phyloP scores from a whole-genome alignment of 2,797 vertebrate species.

The Lithobates sylvaticus region DNA sequence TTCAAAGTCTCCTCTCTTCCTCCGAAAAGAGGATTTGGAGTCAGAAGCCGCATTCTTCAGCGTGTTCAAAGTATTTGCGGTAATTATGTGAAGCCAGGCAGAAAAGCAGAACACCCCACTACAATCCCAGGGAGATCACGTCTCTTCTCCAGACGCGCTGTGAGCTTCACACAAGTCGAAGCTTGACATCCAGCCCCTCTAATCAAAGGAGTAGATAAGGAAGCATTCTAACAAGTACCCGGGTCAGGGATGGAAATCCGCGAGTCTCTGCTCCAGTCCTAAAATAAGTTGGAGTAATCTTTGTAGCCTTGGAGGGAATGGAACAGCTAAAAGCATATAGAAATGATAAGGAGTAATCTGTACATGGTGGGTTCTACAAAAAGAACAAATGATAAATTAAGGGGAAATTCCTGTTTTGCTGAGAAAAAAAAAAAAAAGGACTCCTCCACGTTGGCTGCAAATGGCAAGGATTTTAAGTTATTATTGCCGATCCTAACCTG shows the following conservation, averaged over 20 bases:
- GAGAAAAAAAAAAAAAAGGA: neutral
- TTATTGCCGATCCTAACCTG: neutral
- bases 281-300: slow-evolving; percentile 59
- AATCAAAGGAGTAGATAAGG: slow-evolving; percentile 48
- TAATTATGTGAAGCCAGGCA: slow-evolving; percentile 26
- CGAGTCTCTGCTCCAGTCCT: slow-evolving; percentile 45
- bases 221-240: slow-evolving; percentile 44
- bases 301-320: slow-evolving; percentile 27
- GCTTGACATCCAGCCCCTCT: slow-evolving; percentile 43
- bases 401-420: too few species aligned
- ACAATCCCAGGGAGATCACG: slow-evolving; percentile 52
- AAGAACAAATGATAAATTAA: neutral
- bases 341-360: slow-evolving; percentile 37
- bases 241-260: slow-evolving; percentile 50
- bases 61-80: slow-evolving; percentile 11
- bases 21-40: neutral
- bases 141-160: slow-evolving; percentile 45
- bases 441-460: too few species aligned
- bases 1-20: neutral
- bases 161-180: slow-evolving; percentile 47
- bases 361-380: neutral
- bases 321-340: slow-evolving; percentile 49
- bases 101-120: slow-evolving; percentile 29
- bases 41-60: slow-evolving; percentile 8
- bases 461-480: neutral